phyloP scores from a whole-genome alignment of 2,113 vertebrate genomes.

The Elachura formosa region DNA sequence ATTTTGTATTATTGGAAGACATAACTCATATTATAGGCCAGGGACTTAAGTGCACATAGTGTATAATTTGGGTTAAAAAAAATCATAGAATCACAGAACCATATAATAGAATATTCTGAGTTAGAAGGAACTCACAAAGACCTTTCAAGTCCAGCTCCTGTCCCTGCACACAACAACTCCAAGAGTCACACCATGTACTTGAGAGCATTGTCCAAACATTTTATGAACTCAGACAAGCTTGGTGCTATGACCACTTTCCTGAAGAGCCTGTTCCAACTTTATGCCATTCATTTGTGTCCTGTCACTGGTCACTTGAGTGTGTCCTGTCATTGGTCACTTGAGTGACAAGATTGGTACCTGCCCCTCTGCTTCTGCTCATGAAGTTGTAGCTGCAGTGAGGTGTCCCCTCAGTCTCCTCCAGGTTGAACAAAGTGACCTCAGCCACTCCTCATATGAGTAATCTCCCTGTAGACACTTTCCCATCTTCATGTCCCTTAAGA shows the following conservation, averaged over 20 bases:
- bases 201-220: background rate
- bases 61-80: background rate
- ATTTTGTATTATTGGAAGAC: background rate
- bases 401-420: background rate
- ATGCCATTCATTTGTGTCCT: background rate
- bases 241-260: background rate
- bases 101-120: background rate
- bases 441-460: background rate
- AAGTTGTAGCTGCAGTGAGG: background rate
- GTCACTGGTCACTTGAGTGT: background rate
- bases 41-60: background rate
- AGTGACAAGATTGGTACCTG: background rate
- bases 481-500: background rate
- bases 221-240: background rate
- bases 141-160: background rate
- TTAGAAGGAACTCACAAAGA: background rate
- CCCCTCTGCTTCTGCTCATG: background rate
- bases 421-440: background rate
- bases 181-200: background rate
- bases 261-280: background rate
- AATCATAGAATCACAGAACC: background rate
- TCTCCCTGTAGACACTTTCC: background rate
- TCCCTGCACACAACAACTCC: background rate
- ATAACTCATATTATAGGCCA: background rate
- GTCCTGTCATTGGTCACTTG: background rate